Evolutionary conservation across 2,113 vertebrate genomes (phyloP).

Genomic region (Sebastes fasciatus): DNA sequence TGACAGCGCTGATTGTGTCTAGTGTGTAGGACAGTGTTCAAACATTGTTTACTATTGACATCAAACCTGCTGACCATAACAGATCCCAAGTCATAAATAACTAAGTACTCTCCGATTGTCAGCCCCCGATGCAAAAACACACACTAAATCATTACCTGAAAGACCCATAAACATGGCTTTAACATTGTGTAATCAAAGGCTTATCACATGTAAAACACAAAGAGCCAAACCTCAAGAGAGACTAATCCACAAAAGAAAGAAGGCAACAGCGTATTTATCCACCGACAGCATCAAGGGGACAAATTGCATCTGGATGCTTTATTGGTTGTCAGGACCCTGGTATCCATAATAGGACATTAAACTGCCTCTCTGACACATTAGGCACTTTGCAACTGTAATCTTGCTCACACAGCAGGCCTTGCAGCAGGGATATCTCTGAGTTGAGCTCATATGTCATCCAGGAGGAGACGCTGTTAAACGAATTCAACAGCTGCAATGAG

Average conservation of each 20-base stretch:
- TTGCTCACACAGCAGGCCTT: conserved; percentile 58
- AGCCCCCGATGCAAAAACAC: background rate
- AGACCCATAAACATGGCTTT: conserved; percentile 17
- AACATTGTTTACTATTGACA: background rate
- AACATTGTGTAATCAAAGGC: conserved; percentile 18
- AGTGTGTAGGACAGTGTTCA: conserved; percentile 11
- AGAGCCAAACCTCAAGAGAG: conserved; percentile 19
- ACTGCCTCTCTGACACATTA: conserved; percentile 69
- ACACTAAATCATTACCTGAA: conserved; percentile 1
- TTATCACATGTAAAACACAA: conserved; percentile 42
- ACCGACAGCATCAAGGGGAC: conserved; percentile 43
- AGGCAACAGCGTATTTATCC: conserved; percentile 36
- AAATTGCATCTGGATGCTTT: conserved; percentile 71
- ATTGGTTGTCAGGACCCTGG: conserved; percentile 64
- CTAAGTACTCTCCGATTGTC: background rate
- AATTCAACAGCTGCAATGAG: conserved; percentile 39
- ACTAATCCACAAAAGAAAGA: conserved; percentile 23
- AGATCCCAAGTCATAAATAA: conserved; percentile 31
- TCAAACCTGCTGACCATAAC: background rate
- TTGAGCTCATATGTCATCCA: conserved; percentile 43
- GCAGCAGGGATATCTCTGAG: conserved; percentile 29
- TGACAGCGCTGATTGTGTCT: background rate
- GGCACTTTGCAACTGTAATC: conserved; percentile 69
- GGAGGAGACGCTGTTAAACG: conserved; percentile 25
- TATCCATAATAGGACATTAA: conserved; percentile 72